Percentiles rank a stretch among this genome's conserved stretches.
Conservation (phyloP, 1,140 invertebrate genomes). For the Diabrotica virgifera region DNA sequence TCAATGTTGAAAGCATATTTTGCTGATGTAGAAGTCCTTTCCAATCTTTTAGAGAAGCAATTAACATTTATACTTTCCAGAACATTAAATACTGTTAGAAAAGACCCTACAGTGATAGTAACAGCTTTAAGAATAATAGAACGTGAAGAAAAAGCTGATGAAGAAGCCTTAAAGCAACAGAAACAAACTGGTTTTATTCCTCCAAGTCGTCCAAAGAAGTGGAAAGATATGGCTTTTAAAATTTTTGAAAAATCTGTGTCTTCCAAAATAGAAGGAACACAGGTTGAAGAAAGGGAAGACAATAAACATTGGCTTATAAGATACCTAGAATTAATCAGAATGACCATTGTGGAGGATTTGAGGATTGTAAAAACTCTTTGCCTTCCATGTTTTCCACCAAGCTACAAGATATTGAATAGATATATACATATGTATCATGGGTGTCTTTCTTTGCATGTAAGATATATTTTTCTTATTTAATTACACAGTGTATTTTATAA, state of each 20-base stretch:
- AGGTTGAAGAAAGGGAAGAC: conserved; percentile 84
- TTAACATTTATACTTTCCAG: conserved; percentile 84
- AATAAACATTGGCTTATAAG: conserved; percentile 96
- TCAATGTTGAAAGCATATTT: conserved; percentile 93
- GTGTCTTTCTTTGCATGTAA: conserved; percentile 80
- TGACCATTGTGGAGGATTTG: conserved; percentile 87
- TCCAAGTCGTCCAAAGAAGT: conserved; percentile 82
- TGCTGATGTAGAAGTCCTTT: conserved; percentile 89
- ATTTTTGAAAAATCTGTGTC: conserved; percentile 82
- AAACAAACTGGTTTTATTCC: conserved; percentile 85
- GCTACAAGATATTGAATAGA: conserved; percentile 87
- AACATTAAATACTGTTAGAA: conserved; percentile 89
- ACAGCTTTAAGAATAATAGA: conserved; percentile 95
- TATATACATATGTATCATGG: conserved; percentile 94
- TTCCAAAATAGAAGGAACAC: conserved; percentile 83
- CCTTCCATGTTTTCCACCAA: conserved; percentile 93
- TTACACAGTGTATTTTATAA: neutral
- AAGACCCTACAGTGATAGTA: conserved; percentile 94
- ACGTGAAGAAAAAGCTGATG: conserved; percentile 90
- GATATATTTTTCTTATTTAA: conserved; percentile 36
- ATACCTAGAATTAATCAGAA: conserved; percentile 68
- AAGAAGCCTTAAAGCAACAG: conserved; percentile 72
- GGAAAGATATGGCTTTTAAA: conserved; percentile 83
- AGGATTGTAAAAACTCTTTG: conserved; percentile 90
- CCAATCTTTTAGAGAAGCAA: conserved; percentile 87